A percentile compares a stretch with the other conserved stretches of the same genome.
Conservation (phyloP, 2,888 invertebrate species). For the Phasia obesa region DNA sequence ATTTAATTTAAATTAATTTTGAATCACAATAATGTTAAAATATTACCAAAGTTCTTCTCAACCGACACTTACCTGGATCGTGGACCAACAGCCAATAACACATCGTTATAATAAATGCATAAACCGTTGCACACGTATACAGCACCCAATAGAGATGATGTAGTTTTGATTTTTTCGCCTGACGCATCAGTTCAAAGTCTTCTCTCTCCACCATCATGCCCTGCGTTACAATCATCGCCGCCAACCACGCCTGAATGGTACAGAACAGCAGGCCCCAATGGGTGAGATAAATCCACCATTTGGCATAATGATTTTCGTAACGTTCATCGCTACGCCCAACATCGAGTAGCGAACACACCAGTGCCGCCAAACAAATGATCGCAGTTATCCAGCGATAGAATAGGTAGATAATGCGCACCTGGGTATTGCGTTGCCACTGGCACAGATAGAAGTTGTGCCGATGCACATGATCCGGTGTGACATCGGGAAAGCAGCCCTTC, state of each 20-base stretch:
- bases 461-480: conserved; percentile 81
- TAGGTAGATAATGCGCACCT: conserved; percentile 82
- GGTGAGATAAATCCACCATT: conserved; percentile 83
- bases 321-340: conserved; percentile 82
- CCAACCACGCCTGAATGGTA: conserved; percentile 82
- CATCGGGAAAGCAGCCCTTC: conserved; percentile 82
- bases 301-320: conserved; percentile 82
- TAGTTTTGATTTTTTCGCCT: conserved; percentile 81
- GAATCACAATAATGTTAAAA: background rate
- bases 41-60: background rate
- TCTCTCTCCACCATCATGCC: conserved; percentile 83
- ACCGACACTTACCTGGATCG: conserved; percentile 85
- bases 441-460: conserved; percentile 82
- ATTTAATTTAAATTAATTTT: too few relatives aligned
- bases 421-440: conserved; percentile 82
- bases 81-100: conserved; percentile 85
- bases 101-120: conserved; percentile 82
- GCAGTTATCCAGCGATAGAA: conserved; percentile 83
- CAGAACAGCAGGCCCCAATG: conserved; percentile 82
- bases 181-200: conserved; percentile 82
- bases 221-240: conserved; percentile 83
- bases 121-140: conserved; percentile 82
- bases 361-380: conserved; percentile 82
- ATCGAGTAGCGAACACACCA: conserved; percentile 82
- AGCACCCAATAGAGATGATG: conserved; percentile 82